Conservation (phyloP, 2,888 invertebrate species). For the Margaritifera margaritifera region DNA sequence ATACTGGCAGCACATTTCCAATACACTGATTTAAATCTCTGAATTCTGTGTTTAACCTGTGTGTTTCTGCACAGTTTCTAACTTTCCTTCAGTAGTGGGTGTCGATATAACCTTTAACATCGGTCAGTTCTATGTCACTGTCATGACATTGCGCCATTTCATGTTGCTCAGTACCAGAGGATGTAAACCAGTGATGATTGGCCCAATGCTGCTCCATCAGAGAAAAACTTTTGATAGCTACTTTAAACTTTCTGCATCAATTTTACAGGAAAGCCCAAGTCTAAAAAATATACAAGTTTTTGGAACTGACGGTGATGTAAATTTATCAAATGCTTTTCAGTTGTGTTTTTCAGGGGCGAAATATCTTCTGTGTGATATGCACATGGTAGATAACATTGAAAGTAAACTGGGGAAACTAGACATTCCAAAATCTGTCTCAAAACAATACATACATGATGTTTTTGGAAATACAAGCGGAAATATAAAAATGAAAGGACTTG, state of each 20-base stretch:
- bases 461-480: slow-evolving; percentile 7
- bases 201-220: background rate
- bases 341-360: slow-evolving; percentile 1
- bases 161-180: background rate
- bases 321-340: slow-evolving; percentile 4
- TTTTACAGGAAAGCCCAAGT: background rate
- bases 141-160: slow-evolving; percentile 4
- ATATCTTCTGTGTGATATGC: slow-evolving; percentile 13
- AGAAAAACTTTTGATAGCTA: background rate
- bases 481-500: slow-evolving; percentile 6
- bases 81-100: too few species aligned
- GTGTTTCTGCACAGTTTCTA: too few species aligned
- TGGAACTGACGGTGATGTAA: slow-evolving; percentile 11
- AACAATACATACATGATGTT: slow-evolving; percentile 6
- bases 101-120: slow-evolving; percentile 13
- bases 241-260: background rate
- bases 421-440: too few species aligned
- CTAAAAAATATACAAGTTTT: background rate
- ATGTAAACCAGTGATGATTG: background rate
- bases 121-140: slow-evolving; percentile 6
- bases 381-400: slow-evolving; percentile 15
- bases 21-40: too few species aligned
- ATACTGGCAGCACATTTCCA: too few species aligned
- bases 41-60: too few species aligned
- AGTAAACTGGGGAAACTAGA: background rate